A percentile compares a stretch with the other conserved stretches of the same genome.
These are phyloP conservation scores for Berghia stephanieae DNA, from an alignment of 1,140 invertebrate genomes.

Conservation along the genomic window DNA sequence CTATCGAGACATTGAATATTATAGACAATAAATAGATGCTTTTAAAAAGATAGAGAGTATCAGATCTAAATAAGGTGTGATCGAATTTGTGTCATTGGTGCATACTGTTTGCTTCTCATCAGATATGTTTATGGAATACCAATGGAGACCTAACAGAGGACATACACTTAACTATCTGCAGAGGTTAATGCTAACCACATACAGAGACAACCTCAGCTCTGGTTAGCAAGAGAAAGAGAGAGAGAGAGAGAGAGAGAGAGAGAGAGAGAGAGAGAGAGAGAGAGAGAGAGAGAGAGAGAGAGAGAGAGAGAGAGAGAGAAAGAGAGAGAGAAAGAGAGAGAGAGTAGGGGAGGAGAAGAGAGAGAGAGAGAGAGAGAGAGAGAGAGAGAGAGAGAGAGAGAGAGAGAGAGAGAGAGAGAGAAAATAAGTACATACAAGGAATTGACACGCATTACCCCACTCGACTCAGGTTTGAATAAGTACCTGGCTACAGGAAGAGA, in stretches of 20 bases:
- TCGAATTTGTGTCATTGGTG: not conserved
- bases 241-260: conserved; percentile 14
- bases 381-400: not conserved
- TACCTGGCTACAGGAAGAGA: too few relatives aligned
- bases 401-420: not conserved
- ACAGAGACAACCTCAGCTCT: not conserved
- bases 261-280: conserved; percentile 16
- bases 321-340: conserved; percentile 23
- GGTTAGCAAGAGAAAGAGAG: not conserved
- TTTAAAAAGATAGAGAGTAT: not conserved
- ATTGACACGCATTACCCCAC: not conserved
- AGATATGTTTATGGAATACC: not conserved
- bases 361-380: conserved; percentile 4
- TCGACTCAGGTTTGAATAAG: too few relatives aligned
- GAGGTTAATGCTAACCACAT: not conserved
- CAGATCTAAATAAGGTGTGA: not conserved
- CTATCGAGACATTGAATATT: not conserved
- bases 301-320: conserved; percentile 11
- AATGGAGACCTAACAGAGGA: not conserved
- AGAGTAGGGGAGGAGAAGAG: not conserved
- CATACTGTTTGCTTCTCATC: not conserved
- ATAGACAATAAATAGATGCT: not conserved
- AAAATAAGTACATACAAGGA: conserved; percentile 9
- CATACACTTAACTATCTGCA: not conserved
- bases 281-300: conserved; percentile 28